Conservation (phyloP, 2,888 invertebrate genomes). For the Macrophya alboannulata region DNA sequence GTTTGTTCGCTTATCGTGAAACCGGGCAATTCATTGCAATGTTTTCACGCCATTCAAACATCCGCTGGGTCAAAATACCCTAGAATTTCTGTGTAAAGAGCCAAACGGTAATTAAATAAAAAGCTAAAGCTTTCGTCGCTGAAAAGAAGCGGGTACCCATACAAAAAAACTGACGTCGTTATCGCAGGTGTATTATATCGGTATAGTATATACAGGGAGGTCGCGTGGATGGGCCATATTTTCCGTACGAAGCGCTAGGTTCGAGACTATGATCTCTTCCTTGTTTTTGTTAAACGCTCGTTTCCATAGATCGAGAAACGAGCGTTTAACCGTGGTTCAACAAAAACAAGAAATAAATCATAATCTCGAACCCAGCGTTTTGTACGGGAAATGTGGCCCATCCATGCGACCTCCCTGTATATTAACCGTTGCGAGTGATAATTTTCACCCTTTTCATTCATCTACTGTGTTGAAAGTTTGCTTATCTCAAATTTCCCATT, state of each 20-base stretch:
- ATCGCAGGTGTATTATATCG: not conserved
- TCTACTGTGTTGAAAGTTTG: constrained; percentile 5
- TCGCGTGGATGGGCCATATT: too few species aligned
- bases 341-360: too few species aligned
- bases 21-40: constrained; percentile 7
- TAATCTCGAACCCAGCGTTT: too few species aligned
- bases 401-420: too few species aligned
- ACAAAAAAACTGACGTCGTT: not conserved
- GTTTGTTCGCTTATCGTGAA: not conserved
- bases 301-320: too few species aligned
- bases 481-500: not conserved
- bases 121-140: not conserved
- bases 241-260: too few species aligned
- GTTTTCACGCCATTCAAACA: constrained; percentile 24
- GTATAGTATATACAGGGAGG: not conserved
- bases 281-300: too few species aligned
- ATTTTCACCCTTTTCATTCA: not conserved
- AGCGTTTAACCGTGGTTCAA: too few species aligned
- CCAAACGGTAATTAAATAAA: not conserved
- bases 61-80: not conserved
- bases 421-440: not conserved
- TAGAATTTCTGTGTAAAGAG: not conserved
- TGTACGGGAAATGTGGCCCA: too few species aligned
- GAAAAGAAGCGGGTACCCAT: not conserved
- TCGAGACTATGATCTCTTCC: too few species aligned